Conservation (phyloP, 2,888 invertebrate species). For the Clitarchus hookeri region DNA sequence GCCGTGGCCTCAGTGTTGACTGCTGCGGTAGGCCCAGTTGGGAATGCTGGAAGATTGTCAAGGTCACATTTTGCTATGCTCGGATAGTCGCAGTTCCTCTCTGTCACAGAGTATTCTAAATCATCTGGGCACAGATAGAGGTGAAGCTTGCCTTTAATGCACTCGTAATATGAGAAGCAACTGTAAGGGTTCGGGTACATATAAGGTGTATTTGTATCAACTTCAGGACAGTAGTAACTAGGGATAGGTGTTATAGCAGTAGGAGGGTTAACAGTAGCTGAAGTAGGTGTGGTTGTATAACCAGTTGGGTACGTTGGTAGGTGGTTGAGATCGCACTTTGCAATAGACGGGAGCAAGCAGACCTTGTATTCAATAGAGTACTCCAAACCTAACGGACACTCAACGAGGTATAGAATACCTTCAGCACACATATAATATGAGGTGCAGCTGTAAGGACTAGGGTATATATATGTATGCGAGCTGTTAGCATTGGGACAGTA, state of each 20-base stretch:
- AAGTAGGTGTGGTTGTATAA: background rate
- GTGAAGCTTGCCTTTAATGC: background rate
- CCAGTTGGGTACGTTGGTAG: slow-evolving; percentile 10
- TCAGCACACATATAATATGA: background rate
- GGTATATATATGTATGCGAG: background rate
- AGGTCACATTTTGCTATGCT: background rate
- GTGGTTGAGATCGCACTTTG: background rate
- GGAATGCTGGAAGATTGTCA: background rate
- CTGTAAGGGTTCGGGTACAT: slow-evolving; percentile 2
- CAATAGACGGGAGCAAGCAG: background rate
- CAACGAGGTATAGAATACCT: background rate
- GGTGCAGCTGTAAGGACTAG: background rate
- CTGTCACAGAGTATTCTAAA: background rate
- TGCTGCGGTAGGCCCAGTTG: background rate
- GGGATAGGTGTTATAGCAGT: background rate
- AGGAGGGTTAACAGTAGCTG: background rate
- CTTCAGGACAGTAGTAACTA: background rate
- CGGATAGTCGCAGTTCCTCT: background rate
- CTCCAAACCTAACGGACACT: background rate
- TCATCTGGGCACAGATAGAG: background rate
- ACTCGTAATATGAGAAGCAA: background rate
- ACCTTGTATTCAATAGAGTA: background rate
- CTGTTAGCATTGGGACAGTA: background rate
- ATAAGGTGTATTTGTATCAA: background rate
- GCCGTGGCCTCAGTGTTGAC: background rate